Evolutionary conservation across 2,113 vertebrate genomes (phyloP).

Genomic region (Progne subis): DNA sequence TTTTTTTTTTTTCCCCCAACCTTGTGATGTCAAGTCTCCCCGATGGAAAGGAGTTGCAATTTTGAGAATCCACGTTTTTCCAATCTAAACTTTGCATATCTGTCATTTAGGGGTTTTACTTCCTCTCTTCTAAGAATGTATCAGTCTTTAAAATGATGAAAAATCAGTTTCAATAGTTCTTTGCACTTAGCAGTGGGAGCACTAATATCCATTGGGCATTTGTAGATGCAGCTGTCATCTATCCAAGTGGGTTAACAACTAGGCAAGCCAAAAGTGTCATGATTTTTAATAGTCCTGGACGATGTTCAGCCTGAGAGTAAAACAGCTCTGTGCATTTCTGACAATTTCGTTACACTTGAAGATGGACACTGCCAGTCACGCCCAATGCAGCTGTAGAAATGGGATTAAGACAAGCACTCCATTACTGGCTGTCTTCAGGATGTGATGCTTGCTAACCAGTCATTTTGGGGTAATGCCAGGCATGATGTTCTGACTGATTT

Average conservation of each 20-base stretch:
- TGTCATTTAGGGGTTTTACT: not conserved
- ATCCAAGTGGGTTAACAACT: not conserved
- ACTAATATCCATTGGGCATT: not conserved
- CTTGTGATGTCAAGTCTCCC: not conserved
- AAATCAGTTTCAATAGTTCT: not conserved
- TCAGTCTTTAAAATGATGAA: not conserved
- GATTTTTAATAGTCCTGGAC: not conserved
- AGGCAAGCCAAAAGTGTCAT: not conserved
- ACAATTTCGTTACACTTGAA: not conserved
- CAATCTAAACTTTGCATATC: not conserved
- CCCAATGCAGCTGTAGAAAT: not conserved
- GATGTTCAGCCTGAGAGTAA: not conserved
- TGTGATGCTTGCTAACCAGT: not conserved
- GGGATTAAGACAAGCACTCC: not conserved
- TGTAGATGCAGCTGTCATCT: not conserved
- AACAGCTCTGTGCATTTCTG: not conserved
- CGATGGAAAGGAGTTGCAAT: not conserved
- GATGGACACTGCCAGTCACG: not conserved
- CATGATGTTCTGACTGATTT: not conserved
- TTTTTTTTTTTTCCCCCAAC: not conserved
- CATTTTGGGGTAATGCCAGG: not conserved
- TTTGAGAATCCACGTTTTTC: accelerated
- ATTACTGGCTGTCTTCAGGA: not conserved
- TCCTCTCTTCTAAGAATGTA: not conserved
- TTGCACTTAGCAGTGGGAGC: not conserved